Conservation (phyloP, 2,113 vertebrate genomes). For the Larimichthys crocea region DNA sequence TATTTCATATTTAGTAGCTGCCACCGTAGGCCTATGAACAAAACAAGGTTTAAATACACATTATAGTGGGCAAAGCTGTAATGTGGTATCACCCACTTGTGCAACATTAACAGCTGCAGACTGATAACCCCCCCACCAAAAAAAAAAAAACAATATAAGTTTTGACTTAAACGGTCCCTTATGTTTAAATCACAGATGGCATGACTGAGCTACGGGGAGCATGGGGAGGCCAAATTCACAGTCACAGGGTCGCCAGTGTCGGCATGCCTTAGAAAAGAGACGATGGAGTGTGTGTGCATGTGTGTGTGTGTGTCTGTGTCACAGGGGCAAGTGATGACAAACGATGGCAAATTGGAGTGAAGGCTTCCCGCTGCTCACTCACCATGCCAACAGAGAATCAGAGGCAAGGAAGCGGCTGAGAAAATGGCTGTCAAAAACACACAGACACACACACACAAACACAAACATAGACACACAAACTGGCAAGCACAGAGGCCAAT, state of each 20-base stretch:
- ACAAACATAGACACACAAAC: slow-evolving; percentile 52
- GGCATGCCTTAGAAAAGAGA: slow-evolving; percentile 42
- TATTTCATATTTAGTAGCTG: background rate
- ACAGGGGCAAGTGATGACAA: slow-evolving; percentile 84
- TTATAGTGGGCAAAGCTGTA: background rate
- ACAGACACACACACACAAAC: slow-evolving; percentile 63
- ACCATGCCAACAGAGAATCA: slow-evolving; percentile 79
- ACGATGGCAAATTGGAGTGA: slow-evolving; percentile 87
- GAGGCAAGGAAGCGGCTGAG: slow-evolving; percentile 67
- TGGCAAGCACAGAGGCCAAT: slow-evolving; percentile 48
- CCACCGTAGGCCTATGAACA: background rate
- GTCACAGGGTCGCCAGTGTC: slow-evolving; percentile 50
- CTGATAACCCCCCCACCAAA: background rate
- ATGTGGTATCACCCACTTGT: background rate
- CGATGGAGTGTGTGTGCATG: slow-evolving; percentile 19
- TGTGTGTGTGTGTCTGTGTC: slow-evolving; percentile 69
- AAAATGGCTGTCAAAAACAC: slow-evolving; percentile 71
- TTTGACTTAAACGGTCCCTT: background rate
- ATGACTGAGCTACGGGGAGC: slow-evolving; percentile 6
- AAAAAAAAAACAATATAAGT: background rate
- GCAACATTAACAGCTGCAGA: background rate
- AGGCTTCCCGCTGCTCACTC: slow-evolving; percentile 77
- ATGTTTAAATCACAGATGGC: slow-evolving; percentile 39
- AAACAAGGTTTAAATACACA: background rate
- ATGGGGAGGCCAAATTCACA: slow-evolving; percentile 28